Base-by-base conservation (phyloP, 2,113 vertebrate species). In the Deroptyus accipitrinus region DNA sequence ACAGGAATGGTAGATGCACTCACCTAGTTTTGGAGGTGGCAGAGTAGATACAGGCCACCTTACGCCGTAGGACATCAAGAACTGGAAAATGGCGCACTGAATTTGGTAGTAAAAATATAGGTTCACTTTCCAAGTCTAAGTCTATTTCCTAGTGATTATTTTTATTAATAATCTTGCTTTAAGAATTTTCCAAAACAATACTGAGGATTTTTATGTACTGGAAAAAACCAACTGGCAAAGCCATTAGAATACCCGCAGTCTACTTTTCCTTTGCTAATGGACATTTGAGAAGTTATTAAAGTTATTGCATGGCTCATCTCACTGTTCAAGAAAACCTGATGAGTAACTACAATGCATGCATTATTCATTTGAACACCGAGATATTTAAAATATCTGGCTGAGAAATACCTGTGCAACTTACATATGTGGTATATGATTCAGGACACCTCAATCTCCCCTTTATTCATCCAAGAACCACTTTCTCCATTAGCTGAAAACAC, bases 51-150 rank as follows among this genome's bases (percentile, higher is more conserved):
- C 7, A 52, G 30, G 17, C 22, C 37, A 31, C 4, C 5, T 16
- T 11, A 4, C 25, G 22, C 6, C 17, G 66, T 17, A 74, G 15
- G 30, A 6, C 25, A 74, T 35, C 23, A 62, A 51, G 39, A 42
- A 51, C 1, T 89, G 44, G 23, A 78, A 81, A 91, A 57, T 7
- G 2, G 5, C 27, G 57, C 0, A 0, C 24, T 66, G 8, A 8
- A 10, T 83, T 74, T 74, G 27, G 16, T 62, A 57, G 33, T 31
- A 83, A 61, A 90, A 92, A 20, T 31, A 33, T 5, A 33, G 16
- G 13, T 64, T 79, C 75, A 35, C 6, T 79, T 76, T 86, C 17
- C 52, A 68, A 61, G 67, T 62, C 16, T 41, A 11, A 24, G 27
- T 35, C 7, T 80, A 41, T 88, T 83, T 92, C 4, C 3, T 49